Evolutionary conservation across 2,888 invertebrate species (phyloP).

Genomic region (Sclerodermus sp.): DNA sequence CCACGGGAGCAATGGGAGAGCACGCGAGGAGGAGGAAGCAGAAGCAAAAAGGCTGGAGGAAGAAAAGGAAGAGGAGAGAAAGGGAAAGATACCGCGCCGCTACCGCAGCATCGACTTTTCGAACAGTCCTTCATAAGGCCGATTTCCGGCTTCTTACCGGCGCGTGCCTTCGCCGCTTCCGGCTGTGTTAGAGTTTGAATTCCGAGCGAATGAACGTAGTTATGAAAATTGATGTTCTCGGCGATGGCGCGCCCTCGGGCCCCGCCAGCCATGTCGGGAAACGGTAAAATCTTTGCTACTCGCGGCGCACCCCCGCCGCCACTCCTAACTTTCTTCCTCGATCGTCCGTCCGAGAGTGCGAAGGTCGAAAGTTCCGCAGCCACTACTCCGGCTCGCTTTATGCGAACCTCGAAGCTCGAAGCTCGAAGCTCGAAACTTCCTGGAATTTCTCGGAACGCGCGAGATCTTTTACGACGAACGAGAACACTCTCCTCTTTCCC

Average conservation of each 20-base stretch:
- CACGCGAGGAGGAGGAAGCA: too few species aligned
- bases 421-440: too few species aligned
- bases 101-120: not conserved
- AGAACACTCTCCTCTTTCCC: too few species aligned
- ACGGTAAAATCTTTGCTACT: constrained; percentile 13
- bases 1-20: too few species aligned
- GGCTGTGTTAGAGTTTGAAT: constrained; percentile 1
- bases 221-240: constrained; percentile 14
- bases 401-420: too few species aligned
- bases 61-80: too few species aligned
- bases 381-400: too few species aligned
- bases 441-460: too few species aligned
- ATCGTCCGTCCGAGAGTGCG: too few species aligned
- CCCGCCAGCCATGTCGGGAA: constrained; percentile 9
- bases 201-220: constrained; percentile 3
- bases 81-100: too few species aligned
- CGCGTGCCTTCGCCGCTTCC: not conserved
- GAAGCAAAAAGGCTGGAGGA: too few species aligned
- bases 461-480: too few species aligned
- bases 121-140: constrained; percentile 5
- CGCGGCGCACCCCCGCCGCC: not conserved
- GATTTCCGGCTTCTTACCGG: not conserved
- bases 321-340: constrained; percentile 17
- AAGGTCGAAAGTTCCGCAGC: constrained; percentile 10
- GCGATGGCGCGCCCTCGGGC: constrained; percentile 1